These are phyloP conservation scores for Leptobrachium leishanense DNA, from an alignment of 2,113 vertebrate species.

Conservation along the genomic window DNA sequence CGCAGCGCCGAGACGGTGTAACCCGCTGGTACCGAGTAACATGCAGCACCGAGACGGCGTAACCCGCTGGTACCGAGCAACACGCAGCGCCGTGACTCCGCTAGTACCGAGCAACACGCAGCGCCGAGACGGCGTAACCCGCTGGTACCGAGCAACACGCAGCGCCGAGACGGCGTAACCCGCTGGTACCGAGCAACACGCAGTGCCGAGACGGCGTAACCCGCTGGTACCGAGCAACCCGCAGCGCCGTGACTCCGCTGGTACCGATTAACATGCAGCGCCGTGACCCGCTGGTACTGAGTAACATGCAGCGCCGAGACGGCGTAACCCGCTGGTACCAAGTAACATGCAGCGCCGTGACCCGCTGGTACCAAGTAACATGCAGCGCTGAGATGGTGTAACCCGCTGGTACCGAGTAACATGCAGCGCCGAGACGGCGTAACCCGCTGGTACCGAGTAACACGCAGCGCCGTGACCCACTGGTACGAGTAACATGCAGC, in stretches of 20 bases:
- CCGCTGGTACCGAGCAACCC: neutral
- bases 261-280: too few species aligned
- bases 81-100: too few species aligned
- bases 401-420: neutral
- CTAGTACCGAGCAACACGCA: neutral
- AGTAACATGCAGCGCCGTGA: too few species aligned
- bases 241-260: neutral
- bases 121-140: too few species aligned
- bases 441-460: neutral
- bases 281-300: neutral
- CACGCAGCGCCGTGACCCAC: neutral
- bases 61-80: too few species aligned
- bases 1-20: too few species aligned
- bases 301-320: too few species aligned
- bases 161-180: fast-evolving
- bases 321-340: too few species aligned
- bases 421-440: neutral
- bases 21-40: neutral
- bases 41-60: too few species aligned
- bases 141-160: too few species aligned
- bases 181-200: neutral
- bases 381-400: fast-evolving
- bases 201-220: neutral
- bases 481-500: too few species aligned
- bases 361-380: too few species aligned